Evolutionary conservation across 1,140 invertebrate genomes (phyloP), one percentile per base, ranked within the genome.

Genomic region (Drosophila littoralis): DNA sequence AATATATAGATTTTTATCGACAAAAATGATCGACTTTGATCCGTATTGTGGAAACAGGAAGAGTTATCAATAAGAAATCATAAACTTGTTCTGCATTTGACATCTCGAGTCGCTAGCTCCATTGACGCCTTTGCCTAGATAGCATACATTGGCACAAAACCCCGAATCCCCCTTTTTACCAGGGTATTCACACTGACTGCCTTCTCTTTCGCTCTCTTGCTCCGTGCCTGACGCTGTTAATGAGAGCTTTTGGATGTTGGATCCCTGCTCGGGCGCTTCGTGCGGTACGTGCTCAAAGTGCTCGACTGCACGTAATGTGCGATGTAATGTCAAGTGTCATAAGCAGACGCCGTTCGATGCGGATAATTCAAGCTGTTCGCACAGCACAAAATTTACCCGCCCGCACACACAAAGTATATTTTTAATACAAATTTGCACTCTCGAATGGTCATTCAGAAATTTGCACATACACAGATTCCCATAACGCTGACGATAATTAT

Each of bases 251-350:
- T 40, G 60, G 48, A 33, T 35, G 12, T 52, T 55, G 57, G 55
- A 35, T 68, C 45, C 66, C 48, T 63, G 48, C 22, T 45, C 8
- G n/a, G 43, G 32, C n/a, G 50, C 50, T 55, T 63, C 58, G 50
- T 70, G 68, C 36, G 52, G 22, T 71, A 72, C 70, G 70, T 72
- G 68, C 68, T 64, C 43, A 33, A 50, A 61, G 36, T 50, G 52
- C 45, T 58, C 22, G 45, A 50, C 66, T 3, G 32, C 12, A 22
- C 54, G 63, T 59, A 66, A 66, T 72, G 63, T 58, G 69, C 63
- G 69, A 38, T 60, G 55, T 59, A 66, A 72, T 72, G 61, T 66
- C 61, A 72, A 72, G 63, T 66, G 69, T 59, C 69, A 72, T 66
- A 66, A 72, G 45, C 69, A 72, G 69, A 36, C 50, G 33, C 65